These are phyloP conservation scores for Oreocharis arfaki DNA, from an alignment of 2,113 vertebrate genomes.

Conservation along the genomic window DNA sequence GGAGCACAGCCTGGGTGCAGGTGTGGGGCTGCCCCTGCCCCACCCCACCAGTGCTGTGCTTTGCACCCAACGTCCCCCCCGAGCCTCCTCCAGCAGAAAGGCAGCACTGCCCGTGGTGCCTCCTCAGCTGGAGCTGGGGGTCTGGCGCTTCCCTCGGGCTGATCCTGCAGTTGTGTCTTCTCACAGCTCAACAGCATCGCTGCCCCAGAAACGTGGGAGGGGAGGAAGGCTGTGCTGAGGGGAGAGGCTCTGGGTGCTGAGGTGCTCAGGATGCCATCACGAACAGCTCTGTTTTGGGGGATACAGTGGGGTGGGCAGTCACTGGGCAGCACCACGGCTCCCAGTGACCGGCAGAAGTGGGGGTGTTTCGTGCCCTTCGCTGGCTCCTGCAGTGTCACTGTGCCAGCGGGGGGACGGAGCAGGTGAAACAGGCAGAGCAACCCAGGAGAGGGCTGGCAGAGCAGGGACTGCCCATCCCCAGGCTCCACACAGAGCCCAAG, in stretches of 20 bases:
- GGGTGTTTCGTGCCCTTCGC: background rate
- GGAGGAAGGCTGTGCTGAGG: background rate
- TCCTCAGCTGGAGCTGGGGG: background rate
- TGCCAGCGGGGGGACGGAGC: background rate
- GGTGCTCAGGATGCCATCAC: background rate
- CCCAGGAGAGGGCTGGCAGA: background rate
- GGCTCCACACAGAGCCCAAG: background rate
- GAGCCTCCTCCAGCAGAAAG: background rate
- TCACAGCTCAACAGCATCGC: background rate
- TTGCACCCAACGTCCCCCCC: fast-evolving
- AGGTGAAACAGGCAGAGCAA: background rate
- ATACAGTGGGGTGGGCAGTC: background rate
- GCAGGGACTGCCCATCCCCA: background rate
- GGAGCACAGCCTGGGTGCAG: background rate
- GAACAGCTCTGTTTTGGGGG: background rate
- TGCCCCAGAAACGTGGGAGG: background rate
- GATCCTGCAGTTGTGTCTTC: fast-evolving
- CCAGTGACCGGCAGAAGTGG: background rate
- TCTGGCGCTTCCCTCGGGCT: background rate
- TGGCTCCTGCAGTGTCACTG: background rate
- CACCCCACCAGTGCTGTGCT: fast-evolving
- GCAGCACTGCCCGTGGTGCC: background rate
- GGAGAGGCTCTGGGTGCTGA: background rate
- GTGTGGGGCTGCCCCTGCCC: background rate
- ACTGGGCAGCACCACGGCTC: fast-evolving